Evolutionary conservation across 2,113 vertebrate genomes (phyloP).

Genomic region (Sorex fumeus): DNA sequence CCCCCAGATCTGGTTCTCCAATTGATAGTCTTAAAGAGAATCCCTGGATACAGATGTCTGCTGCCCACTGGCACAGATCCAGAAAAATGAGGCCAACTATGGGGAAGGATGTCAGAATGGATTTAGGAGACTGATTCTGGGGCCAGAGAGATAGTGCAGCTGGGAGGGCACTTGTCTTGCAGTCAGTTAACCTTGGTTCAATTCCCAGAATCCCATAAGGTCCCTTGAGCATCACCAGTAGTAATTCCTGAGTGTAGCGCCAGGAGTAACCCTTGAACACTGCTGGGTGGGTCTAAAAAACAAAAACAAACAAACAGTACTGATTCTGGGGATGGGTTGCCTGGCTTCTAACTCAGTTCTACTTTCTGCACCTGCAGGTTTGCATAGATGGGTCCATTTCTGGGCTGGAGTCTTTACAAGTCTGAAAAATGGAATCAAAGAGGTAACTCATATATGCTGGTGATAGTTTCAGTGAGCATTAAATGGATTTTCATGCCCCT

Average conservation of each 20-base stretch:
- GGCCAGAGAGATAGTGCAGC: neutral
- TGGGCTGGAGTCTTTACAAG: neutral
- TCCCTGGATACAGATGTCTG: neutral
- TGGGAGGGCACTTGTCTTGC: no score
- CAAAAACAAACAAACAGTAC: neutral
- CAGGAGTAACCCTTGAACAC: no score
- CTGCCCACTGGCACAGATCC: neutral
- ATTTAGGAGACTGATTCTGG: neutral
- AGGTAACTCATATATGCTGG: neutral
- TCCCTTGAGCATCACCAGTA: no score
- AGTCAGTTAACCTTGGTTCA: no score
- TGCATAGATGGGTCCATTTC: neutral
- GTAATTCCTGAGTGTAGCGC: no score
- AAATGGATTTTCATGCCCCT: neutral
- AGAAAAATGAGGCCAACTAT: neutral
- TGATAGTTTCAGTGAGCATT: slow-evolving; percentile 7
- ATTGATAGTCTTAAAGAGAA: neutral
- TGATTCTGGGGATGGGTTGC: neutral
- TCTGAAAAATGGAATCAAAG: neutral
- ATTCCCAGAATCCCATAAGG: no score
- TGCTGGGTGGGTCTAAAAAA: no score
- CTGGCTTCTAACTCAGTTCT: neutral
- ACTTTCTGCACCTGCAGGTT: neutral
- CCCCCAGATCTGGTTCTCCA: no score
- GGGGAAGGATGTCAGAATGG: neutral